A percentile compares a stretch with the other conserved stretches of the same genome.
Evolutionary conservation across 2,113 vertebrate genomes (phyloP).

Genomic region (Coracopsis vasa): DNA sequence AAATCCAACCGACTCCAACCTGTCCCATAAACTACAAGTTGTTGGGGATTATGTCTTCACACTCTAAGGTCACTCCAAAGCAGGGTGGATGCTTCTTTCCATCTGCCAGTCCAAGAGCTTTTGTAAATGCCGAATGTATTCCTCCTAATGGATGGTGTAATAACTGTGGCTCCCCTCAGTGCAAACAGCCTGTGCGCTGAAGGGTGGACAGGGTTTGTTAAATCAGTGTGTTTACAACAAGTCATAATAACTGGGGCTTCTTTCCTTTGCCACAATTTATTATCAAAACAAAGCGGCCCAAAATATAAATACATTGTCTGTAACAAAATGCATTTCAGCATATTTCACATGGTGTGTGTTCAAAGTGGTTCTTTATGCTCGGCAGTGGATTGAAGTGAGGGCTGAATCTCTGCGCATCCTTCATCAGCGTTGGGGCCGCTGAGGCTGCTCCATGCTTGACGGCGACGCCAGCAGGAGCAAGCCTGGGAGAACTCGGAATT

Average conservation of each 20-base stretch:
- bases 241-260: background rate
- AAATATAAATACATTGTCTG: constrained; percentile 31
- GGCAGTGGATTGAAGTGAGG: background rate
- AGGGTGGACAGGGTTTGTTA: background rate
- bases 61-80: rapidly evolving
- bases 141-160: background rate
- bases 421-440: rapidly evolving
- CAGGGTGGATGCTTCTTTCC: rapidly evolving
- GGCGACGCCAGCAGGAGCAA: rapidly evolving
- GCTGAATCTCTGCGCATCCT: background rate
- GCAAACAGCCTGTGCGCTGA: background rate
- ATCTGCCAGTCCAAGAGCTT: background rate
- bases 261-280: background rate
- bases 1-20: background rate
- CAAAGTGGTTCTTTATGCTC: background rate
- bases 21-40: rapidly evolving
- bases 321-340: background rate
- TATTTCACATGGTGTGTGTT: background rate
- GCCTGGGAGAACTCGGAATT: background rate
- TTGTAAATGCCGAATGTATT: rapidly evolving
- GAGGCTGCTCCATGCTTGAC: background rate
- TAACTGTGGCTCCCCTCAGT: background rate
- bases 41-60: background rate
- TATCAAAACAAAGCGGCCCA: background rate
- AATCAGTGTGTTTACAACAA: background rate